phyloP scores from a whole-genome alignment of 2,888 invertebrate species.

The Myopa tessellatipennis region DNA sequence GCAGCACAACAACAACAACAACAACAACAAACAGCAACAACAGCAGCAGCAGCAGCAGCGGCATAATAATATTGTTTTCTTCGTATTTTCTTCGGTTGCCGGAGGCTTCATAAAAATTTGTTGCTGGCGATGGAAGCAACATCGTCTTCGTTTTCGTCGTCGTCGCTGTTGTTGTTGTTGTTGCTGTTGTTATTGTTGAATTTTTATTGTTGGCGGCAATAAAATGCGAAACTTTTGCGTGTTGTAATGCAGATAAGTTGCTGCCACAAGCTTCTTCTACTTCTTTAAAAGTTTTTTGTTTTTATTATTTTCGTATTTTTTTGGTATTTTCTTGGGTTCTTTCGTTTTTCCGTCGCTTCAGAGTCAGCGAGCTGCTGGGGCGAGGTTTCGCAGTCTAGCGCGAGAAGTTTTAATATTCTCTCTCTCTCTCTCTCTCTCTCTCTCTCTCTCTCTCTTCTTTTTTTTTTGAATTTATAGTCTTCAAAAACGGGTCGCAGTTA shows the following conservation, averaged over 20 bases:
- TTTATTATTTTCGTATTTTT: not conserved
- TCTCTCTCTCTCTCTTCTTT: not conserved
- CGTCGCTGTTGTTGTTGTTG: conserved; percentile 35
- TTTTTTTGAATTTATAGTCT: not conserved
- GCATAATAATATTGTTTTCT: conserved; percentile 30
- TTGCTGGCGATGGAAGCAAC: conserved; percentile 37
- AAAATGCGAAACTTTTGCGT: conserved; percentile 46
- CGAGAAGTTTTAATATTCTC: conserved; percentile 28
- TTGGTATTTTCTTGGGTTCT: not conserved
- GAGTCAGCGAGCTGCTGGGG: not conserved
- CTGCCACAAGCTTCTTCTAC: conserved; percentile 35
- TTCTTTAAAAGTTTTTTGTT: not conserved
- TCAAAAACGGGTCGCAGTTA: conserved; percentile 30
- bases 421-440: not conserved
- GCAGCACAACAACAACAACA: not conserved
- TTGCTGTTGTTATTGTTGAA: conserved; percentile 41
- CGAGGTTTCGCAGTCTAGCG: conserved; percentile 5
- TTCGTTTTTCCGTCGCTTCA: not conserved
- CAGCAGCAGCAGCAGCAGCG: not conserved
- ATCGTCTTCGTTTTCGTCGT: not conserved
- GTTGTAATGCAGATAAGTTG: conserved; percentile 47
- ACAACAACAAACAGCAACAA: not conserved
- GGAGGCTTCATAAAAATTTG: conserved; percentile 35
- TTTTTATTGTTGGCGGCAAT: conserved; percentile 44
- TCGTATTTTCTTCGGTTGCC: conserved; percentile 7